Evolutionary conservation across 23 tunicate species (phyloP).

Genomic region (Botrylloides violaceus): DNA sequence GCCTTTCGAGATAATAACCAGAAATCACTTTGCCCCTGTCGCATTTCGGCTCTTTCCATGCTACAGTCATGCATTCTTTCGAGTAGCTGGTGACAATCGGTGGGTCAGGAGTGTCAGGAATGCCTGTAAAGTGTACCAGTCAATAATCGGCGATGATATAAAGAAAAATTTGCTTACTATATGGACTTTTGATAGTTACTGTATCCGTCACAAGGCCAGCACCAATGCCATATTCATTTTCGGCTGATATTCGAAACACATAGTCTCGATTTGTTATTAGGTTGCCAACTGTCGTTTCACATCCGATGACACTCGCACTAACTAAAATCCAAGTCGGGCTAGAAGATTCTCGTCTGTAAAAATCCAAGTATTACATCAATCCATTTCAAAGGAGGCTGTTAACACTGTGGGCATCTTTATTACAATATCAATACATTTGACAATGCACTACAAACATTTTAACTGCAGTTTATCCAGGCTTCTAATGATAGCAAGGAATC

Average conservation of each 20-base stretch:
- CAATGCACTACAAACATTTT: too few species aligned
- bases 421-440: too few species aligned
- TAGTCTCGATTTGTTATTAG: constrained; percentile 78
- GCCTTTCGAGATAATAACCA: constrained; percentile 74
- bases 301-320: constrained; percentile 42
- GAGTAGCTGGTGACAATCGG: constrained; percentile 36
- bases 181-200: constrained; percentile 56
- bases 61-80: constrained; percentile 37
- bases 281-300: constrained; percentile 35
- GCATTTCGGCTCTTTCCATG: constrained; percentile 46
- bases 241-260: constrained; percentile 77
- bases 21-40: constrained; percentile 69
- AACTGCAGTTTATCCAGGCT: too few species aligned
- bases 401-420: too few species aligned
- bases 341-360: constrained; percentile 43
- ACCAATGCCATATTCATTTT: constrained; percentile 86
- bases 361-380: too few species aligned
- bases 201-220: constrained; percentile 41
- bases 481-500: background rate
- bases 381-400: too few species aligned
- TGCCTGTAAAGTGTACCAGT: constrained; percentile 23
- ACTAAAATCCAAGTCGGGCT: constrained; percentile 89
- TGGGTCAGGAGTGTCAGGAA: constrained; percentile 61
- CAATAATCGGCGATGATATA: background rate
- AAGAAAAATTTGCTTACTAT: constrained; percentile 6